A percentile compares a stretch with the other conserved stretches of the same genome.
These are phyloP conservation scores for Homalodisca vitripennis DNA, from an alignment of 1,140 invertebrate species.

Conservation along the genomic window DNA sequence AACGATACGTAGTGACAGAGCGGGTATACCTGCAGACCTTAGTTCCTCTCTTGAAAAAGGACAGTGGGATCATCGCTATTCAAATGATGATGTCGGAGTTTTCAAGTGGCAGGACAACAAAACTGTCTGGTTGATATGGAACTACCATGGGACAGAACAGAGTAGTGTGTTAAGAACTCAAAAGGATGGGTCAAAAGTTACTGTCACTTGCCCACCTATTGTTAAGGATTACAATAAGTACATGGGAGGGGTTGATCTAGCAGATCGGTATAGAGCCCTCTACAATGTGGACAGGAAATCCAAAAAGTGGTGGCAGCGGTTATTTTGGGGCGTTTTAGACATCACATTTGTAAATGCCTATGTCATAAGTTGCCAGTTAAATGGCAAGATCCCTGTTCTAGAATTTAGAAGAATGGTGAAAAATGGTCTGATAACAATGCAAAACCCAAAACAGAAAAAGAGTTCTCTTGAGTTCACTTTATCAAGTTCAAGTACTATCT, in stretches of 20 bases:
- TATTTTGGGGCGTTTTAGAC: constrained; percentile 33
- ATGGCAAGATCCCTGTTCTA: constrained; percentile 26
- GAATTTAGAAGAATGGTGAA: constrained; percentile 22
- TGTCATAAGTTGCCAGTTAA: constrained; percentile 24
- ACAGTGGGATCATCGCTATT: constrained; percentile 25
- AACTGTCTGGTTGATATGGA: constrained; percentile 28
- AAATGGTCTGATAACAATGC: constrained; percentile 10
- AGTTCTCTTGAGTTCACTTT: not conserved
- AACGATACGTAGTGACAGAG: constrained; percentile 31
- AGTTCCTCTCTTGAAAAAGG: constrained; percentile 20
- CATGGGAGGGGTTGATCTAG: constrained; percentile 47
- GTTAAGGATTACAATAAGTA: constrained; percentile 49
- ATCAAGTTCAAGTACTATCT: not conserved
- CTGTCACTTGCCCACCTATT: constrained; percentile 47
- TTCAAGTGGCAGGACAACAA: constrained; percentile 35
- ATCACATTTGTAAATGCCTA: constrained; percentile 34
- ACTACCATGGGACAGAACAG: constrained; percentile 31
- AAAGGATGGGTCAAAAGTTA: constrained; percentile 38
- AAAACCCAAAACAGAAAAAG: constrained; percentile 9
- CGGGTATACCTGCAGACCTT: constrained; percentile 28
- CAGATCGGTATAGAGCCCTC: constrained; percentile 47
- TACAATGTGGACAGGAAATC: constrained; percentile 34
- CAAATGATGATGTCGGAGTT: constrained; percentile 17
- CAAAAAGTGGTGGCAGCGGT: constrained; percentile 33
- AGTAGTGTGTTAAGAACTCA: constrained; percentile 26